Percentiles rank a stretch among this genome's conserved stretches.
phyloP scores from a whole-genome alignment of 2,113 vertebrate genomes.

The Macrotus californicus region DNA sequence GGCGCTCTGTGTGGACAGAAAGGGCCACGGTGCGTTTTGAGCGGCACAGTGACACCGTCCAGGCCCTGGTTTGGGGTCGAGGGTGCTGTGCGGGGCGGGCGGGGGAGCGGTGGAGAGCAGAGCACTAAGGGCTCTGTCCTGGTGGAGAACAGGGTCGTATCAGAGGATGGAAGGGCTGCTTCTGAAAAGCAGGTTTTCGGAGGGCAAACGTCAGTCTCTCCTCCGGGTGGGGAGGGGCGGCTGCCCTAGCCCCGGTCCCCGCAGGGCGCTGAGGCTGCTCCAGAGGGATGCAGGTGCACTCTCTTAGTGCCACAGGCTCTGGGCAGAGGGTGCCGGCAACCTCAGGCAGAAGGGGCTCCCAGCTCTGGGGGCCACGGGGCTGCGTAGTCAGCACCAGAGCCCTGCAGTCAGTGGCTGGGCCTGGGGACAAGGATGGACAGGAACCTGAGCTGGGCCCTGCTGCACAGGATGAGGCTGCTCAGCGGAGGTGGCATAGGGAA shows the following conservation, averaged over 20 bases:
- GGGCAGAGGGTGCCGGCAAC: not conserved
- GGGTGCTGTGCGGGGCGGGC: accelerated
- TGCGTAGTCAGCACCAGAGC: not conserved
- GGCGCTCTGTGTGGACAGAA: not conserved
- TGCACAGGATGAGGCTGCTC: not conserved
- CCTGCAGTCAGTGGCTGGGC: not conserved
- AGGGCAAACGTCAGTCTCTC: too few species aligned
- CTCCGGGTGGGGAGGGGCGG: too few species aligned
- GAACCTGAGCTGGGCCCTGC: not conserved
- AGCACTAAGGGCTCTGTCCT: not conserved
- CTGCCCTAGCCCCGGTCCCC: not conserved
- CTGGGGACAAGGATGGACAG: not conserved
- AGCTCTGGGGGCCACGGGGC: not conserved
- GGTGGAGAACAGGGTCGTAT: not conserved
- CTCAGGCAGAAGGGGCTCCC: not conserved
- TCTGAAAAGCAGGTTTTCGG: too few species aligned
- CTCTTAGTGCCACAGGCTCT: not conserved
- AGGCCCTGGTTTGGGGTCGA: not conserved
- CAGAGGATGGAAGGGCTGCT: not conserved
- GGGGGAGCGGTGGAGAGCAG: not conserved
- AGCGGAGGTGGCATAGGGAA: accelerated
- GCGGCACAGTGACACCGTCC: not conserved
- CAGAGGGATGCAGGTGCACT: too few species aligned
- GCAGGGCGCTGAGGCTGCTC: not conserved
- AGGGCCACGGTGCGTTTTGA: not conserved